These are phyloP conservation scores for Thaumetopoea pityocampa DNA, from an alignment of 1,140 invertebrate species.

Conservation along the genomic window DNA sequence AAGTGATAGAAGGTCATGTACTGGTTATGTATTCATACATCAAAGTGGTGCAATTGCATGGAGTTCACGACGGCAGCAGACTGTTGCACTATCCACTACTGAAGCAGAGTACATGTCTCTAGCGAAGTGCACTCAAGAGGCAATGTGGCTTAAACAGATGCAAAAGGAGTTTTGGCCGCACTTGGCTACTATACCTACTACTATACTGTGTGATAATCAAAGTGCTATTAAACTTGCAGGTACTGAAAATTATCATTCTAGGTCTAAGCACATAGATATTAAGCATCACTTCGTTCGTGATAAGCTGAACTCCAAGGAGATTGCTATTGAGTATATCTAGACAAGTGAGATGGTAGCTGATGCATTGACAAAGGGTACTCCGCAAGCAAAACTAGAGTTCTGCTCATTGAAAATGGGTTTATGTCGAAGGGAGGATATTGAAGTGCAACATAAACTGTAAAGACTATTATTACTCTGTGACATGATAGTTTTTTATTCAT, in stretches of 20 bases:
- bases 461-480: too few species aligned
- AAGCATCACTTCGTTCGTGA: too few species aligned
- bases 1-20: background rate
- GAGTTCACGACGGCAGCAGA: slow-evolving; percentile 43
- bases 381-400: background rate
- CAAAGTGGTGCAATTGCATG: slow-evolving; percentile 34
- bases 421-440: background rate
- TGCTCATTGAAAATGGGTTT: background rate
- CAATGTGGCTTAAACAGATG: slow-evolving; percentile 22
- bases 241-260: background rate
- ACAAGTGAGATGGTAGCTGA: background rate
- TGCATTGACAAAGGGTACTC: background rate
- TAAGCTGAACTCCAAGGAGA: background rate
- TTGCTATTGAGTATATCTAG: background rate
- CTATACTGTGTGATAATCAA: slow-evolving; percentile 23
- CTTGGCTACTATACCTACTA: background rate
- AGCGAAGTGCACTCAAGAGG: slow-evolving; percentile 20
- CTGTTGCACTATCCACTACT: slow-evolving; percentile 37
- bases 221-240: slow-evolving; percentile 22
- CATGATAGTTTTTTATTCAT: too few species aligned
- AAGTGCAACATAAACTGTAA: too few species aligned
- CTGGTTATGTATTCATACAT: slow-evolving; percentile 21
- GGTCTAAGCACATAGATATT: background rate
- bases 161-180: slow-evolving; percentile 9
- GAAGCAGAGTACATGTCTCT: slow-evolving; percentile 37